phyloP scores from a whole-genome alignment of 30 jellyfish, hydroid and myxozoan species.

The Hydractinia symbiolongicarpus region DNA sequence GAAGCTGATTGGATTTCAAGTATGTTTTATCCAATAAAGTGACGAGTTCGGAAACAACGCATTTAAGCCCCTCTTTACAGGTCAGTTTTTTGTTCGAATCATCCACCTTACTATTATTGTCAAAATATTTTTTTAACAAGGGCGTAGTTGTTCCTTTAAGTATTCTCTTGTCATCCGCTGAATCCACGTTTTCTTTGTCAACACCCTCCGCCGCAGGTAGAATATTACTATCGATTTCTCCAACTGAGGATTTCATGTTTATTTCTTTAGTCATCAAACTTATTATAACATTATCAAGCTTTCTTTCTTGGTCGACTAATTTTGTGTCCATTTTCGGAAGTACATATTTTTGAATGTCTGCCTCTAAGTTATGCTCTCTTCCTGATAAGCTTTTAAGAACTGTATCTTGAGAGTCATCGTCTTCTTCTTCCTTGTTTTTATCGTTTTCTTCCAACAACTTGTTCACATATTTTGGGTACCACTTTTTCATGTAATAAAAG shows the following conservation, averaged over 20 bases:
- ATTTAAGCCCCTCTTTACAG: slow-evolving; percentile 4
- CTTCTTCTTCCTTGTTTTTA: slow-evolving; percentile 56
- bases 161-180: neutral
- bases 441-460: slow-evolving; percentile 30
- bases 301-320: neutral
- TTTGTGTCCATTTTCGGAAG: neutral
- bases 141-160: neutral
- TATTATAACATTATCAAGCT: neutral
- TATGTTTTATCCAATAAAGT: neutral
- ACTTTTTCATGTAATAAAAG: slow-evolving; percentile 47
- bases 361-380: neutral
- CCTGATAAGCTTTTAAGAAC: slow-evolving; percentile 43
- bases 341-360: neutral
- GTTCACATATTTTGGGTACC: slow-evolving; percentile 1
- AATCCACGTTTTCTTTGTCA: neutral
- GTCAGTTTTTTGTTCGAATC: neutral
- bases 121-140: neutral
- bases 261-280: neutral
- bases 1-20: neutral
- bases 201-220: neutral
- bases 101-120: neutral
- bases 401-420: slow-evolving; percentile 52
- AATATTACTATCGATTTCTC: neutral
- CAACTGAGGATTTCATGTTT: neutral
- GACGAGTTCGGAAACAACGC: slow-evolving; percentile 1